phyloP scores from a whole-genome alignment of 2,888 invertebrate genomes.

The Clunio marinus region DNA sequence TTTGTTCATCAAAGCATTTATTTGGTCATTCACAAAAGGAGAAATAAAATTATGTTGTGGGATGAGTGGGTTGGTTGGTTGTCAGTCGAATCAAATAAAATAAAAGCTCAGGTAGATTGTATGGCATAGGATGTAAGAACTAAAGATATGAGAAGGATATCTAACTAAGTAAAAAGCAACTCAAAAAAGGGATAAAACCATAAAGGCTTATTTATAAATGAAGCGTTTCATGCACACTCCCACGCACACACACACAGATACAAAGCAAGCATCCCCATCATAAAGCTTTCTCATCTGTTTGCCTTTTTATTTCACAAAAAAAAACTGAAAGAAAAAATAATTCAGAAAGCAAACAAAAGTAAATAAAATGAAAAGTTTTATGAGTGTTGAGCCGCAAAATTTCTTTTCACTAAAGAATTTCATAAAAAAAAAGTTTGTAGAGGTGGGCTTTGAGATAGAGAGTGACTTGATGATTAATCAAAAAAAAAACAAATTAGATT shows the following conservation, averaged over 20 bases:
- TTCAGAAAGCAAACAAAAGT: too few species aligned
- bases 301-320: slow-evolving; percentile 22
- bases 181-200: slow-evolving; percentile 25
- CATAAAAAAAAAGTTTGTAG: neutral
- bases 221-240: neutral
- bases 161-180: neutral
- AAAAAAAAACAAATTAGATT: neutral
- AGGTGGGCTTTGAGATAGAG: neutral
- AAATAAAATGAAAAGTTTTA: slow-evolving; percentile 37
- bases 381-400: slow-evolving; percentile 12
- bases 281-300: neutral
- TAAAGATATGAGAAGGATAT: neutral
- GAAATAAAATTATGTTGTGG: too few species aligned
- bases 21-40: neutral
- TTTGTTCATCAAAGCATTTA: slow-evolving; percentile 7
- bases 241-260: neutral
- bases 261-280: too few species aligned
- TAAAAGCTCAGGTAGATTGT: slow-evolving; percentile 1
- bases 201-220: slow-evolving; percentile 9
- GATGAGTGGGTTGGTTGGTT: too few species aligned
- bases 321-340: too few species aligned
- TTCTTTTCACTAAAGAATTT: neutral
- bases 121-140: neutral
- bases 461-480: neutral
- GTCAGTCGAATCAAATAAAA: too few species aligned